These are phyloP conservation scores for Noctua janthe DNA, from an alignment of 2,888 invertebrate species.

Conservation along the genomic window DNA sequence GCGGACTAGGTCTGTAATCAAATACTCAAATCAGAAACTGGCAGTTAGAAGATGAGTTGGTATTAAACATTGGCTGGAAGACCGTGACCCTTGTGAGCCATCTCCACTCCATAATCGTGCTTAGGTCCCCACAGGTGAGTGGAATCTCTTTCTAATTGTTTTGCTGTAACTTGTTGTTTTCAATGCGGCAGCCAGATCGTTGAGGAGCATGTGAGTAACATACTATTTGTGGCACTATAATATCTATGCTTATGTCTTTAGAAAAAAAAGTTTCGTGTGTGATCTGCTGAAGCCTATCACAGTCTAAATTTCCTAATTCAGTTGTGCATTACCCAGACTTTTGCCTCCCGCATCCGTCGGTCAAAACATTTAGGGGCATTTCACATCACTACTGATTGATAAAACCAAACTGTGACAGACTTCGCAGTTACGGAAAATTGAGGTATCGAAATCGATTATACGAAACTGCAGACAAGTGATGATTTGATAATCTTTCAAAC, in stretches of 20 bases:
- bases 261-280: neutral
- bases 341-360: neutral
- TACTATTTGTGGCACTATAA: neutral
- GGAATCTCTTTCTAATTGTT: neutral
- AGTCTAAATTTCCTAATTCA: neutral
- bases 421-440: neutral
- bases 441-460: neutral
- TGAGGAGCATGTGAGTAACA: conserved; percentile 2
- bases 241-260: neutral
- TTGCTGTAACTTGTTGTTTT: neutral
- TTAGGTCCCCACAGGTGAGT: neutral
- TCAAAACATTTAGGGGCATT: neutral
- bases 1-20: neutral
- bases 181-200: neutral
- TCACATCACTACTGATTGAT: neutral
- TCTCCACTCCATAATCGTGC: neutral
- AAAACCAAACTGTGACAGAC: neutral
- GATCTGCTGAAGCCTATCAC: neutral
- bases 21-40: conserved; percentile 1
- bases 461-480: neutral
- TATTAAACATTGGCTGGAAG: neutral
- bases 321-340: neutral
- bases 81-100: neutral
- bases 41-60: neutral
- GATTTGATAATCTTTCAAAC: neutral